Evolutionary conservation across 2,797 vertebrate genomes (phyloP), one percentile per base, ranked within the genome.

Genomic region (Sternotherus odoratus): DNA sequence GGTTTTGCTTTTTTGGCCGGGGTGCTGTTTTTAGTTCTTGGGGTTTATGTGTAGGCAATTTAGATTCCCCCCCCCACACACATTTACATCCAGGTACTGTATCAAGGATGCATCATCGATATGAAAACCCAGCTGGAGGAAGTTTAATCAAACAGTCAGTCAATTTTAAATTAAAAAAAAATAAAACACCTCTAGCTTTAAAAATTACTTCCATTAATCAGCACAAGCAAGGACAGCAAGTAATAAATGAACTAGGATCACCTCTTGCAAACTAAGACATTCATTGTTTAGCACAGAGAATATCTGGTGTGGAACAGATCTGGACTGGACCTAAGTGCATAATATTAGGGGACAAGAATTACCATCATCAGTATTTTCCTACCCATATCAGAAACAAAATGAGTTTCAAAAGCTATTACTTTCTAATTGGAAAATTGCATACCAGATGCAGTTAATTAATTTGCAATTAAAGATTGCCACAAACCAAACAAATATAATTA

Each of bases 401-500:
- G 92, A 97, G 95, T 93, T 97, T 95, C 50, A 9, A 85, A 97
- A 97, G 88, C 95, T 97, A 97, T 97, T 98, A 97, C 96, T 93
- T 97, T 92, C 97, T 98, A 97, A 98, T 94, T 97, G 94, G 95
- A 97, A 98, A 97, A 97, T 96, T 95, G 94, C 63, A 95, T 91
- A 97, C 88, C 97, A 98, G 97, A 97, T 98, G 97, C 97, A 97
- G 94, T 88, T 96, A 97, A 97, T 98, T 98, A 98, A 98, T 98
- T 97, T 97, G 95, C 92, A 98, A 98, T 97, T 95, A 96, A 97
- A 86, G 97, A 96, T 97, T 96, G 94, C 91, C 89, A 97, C 90
- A 96, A 96, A 97, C 88, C 88, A 97, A 97, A 97, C 89, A 96
- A 91, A 97, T 96, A 95, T 93, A 97, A 97, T 97, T 96, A 96